Percentiles rank a stretch among this genome's conserved stretches.
Conservation (phyloP, 2,888 invertebrate genomes). For the Meghimatium bilineatum region DNA sequence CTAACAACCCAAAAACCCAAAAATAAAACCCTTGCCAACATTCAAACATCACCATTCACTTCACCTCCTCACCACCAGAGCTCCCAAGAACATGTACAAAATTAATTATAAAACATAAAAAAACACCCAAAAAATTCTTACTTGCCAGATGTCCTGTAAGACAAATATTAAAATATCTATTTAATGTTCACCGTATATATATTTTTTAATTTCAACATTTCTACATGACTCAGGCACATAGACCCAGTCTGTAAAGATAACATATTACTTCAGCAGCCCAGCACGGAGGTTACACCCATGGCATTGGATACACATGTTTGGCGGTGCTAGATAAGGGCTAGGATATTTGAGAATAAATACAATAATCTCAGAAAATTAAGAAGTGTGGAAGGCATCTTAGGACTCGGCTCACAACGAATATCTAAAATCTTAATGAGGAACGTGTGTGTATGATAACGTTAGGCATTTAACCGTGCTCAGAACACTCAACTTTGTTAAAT, state of each 20-base stretch:
- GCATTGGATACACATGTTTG: slow-evolving; percentile 41
- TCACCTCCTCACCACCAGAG: no score
- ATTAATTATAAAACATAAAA: no score
- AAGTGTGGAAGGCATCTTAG: background rate
- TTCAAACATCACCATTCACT: no score
- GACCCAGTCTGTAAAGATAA: background rate
- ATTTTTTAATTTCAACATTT: background rate
- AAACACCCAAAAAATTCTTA: no score
- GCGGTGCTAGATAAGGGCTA: slow-evolving; percentile 8
- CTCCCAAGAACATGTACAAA: no score
- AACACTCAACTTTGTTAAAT: no score
- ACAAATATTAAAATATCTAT: background rate
- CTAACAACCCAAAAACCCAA: no score
- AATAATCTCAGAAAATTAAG: slow-evolving; percentile 39
- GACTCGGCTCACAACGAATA: background rate
- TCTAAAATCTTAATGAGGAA: slow-evolving; percentile 15
- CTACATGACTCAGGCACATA: background rate
- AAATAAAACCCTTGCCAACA: no score
- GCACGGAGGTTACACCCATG: slow-evolving; percentile 8
- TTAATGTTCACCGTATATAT: no score
- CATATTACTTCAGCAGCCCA: slow-evolving; percentile 4
- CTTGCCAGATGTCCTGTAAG: background rate
- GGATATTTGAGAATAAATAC: slow-evolving; percentile 39
- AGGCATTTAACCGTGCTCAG: no score
- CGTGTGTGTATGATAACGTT: slow-evolving; percentile 6